A percentile compares a stretch with the other conserved stretches of the same genome.
These are phyloP conservation scores for Chloromyia formosa DNA, from an alignment of 2,888 invertebrate species.

Conservation along the genomic window DNA sequence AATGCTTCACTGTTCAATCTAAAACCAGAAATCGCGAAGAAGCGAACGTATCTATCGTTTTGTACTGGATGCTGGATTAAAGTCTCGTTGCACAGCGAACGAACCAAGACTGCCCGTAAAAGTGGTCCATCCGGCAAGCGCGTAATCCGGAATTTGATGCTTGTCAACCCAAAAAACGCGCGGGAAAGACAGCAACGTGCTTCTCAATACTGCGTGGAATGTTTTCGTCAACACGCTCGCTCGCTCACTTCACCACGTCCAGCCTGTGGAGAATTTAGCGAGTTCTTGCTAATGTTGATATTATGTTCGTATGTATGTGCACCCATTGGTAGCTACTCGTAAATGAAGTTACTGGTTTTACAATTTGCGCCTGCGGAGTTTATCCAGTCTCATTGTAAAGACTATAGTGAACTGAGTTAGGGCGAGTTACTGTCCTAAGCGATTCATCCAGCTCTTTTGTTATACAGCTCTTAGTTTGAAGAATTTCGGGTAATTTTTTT, in stretches of 20 bases:
- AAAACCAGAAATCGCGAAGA: no score
- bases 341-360: background rate
- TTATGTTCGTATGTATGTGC: background rate
- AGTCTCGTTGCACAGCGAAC: background rate
- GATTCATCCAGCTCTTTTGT: no score
- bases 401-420: no score
- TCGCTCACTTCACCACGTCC: conserved; percentile 13
- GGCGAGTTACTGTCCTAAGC: no score
- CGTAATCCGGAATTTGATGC: conserved; percentile 41
- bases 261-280: conserved; percentile 17
- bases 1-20: no score
- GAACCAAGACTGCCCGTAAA: background rate
- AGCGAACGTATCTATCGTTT: background rate
- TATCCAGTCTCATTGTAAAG: background rate
- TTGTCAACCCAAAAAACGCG: conserved; percentile 38
- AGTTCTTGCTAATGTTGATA: conserved; percentile 5
- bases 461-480: no score
- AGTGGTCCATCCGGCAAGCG: conserved; percentile 36
- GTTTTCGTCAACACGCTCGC: conserved; percentile 34
- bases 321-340: background rate
- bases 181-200: conserved; percentile 40
- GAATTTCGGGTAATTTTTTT: no score
- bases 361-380: background rate
- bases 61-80: background rate
- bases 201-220: conserved; percentile 39